Conservation (phyloP, 2,113 vertebrate genomes). For the Naja naja region DNA sequence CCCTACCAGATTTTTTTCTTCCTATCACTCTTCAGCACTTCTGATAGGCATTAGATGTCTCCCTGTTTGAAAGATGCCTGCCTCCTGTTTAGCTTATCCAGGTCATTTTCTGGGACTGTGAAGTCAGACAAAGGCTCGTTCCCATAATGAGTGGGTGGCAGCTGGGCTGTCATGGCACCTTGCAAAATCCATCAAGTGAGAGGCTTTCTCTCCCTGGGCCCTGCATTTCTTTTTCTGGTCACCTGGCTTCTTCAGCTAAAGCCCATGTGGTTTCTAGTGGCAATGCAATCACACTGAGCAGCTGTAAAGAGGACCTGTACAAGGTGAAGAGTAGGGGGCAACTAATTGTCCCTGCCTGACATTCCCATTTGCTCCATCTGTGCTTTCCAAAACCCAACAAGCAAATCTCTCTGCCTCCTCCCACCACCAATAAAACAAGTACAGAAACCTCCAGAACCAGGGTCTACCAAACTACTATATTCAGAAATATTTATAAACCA, state of each 20-base stretch:
- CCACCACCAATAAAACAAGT: background rate
- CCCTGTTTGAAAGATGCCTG: background rate
- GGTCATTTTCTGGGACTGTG: background rate
- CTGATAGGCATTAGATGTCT: background rate
- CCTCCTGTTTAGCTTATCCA: background rate
- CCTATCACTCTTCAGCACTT: background rate
- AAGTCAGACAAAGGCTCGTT: background rate
- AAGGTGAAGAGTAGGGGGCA: background rate
- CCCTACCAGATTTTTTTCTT: background rate
- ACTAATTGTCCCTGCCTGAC: background rate
- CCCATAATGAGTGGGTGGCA: background rate
- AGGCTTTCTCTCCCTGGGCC: background rate
- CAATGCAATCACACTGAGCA: background rate
- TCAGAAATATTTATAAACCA: background rate
- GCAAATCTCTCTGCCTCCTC: background rate
- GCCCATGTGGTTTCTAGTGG: background rate
- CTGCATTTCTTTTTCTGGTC: background rate
- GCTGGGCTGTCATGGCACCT: constrained; percentile 12
- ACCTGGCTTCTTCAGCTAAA: background rate
- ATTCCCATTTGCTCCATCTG: background rate
- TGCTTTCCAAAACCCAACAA: background rate
- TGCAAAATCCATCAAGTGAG: background rate
- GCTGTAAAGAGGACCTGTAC: background rate
- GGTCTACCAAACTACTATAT: background rate
- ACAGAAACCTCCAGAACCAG: background rate